Base-by-base conservation (phyloP, 2,888 invertebrate species). In the Neuroscelio doddi region DNA sequence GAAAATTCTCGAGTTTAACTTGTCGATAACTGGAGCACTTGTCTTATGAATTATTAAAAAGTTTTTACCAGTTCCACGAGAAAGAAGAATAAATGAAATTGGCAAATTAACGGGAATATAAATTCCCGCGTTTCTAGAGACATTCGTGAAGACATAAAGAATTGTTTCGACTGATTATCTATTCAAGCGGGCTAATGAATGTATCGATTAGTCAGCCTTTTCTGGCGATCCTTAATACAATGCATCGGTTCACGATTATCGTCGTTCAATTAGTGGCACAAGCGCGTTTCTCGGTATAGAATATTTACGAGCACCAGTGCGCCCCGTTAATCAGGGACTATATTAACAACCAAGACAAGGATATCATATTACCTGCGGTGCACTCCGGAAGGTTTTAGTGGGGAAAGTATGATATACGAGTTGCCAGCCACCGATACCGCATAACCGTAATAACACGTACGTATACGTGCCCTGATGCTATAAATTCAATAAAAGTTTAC, bases 271-370 rank as follows among this genome's bases (percentile, higher is more conserved):
- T 65, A 65, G 59, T 38, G 51, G 51, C 39, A 45, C 53, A 50
- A 47, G 45, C 46, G 50, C 53, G 45, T 53, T 51, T 49, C 64
- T 57, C 57, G 38, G 8, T 30, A 44, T 44, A 49, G 36, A 38
- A 42, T 59, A 65, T 65, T 65, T 65, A 65, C 47, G 64, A 44
- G 49, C 51, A 34, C 58, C 55, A 26, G 55, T 42, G 58, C 55
- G 46, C 50, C 64, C 64, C 64, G 55, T 65, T 65, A 65, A 65
- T 65, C 64, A 65, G 41, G 17, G 29, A 55, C 59, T 65, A 41
- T 56, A 65, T 65, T 65, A 65, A 59, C 64, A 65, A 59, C 51
- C 51, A 56, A 65, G 59, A 64, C 64, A 55, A 59, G 51, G 39
- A 12, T 64, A 46, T 63, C 63, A n/a, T n/a, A 21, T 52, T 51